Evolutionary conservation across 2,113 vertebrate species (phyloP), one percentile per base, ranked within the genome.

Genomic region (Pollimyrus isidori): DNA sequence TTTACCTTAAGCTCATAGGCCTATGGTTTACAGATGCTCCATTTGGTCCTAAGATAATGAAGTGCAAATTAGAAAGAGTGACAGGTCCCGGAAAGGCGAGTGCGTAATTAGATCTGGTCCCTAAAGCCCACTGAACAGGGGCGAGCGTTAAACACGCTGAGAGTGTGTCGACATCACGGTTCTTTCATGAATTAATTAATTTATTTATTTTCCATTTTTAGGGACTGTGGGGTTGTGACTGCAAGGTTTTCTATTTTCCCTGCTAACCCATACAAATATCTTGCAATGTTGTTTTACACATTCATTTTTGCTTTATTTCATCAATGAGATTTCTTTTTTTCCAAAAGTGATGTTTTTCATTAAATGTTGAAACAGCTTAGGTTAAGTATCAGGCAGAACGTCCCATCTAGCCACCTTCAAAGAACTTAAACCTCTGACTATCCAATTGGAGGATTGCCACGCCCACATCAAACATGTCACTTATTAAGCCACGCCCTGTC

Each of bases 11-110:
- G 90, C 58, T 88, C 30, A 88, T 62, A 62, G 76, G 80, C 50
- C 53, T 42, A 39, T 45, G 39, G 82, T 76, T 53, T 86, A 88
- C 76, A 90, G 88, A 90, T 87, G 50, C 90, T 86, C 89, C 62
- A 89, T 91, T 90, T 89, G 80, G 89, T 26, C 89, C 45, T 86
- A 88, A 45, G 88, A 89, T 89, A 91, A 89, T 90, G 87, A 91
- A 88, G 86, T 91, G 86, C 69, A 88, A 88, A 88, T 69, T 82
- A 83, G 82, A 82, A 49, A 53, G 90, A 88, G 3, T 88, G 90
- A 88, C 90, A 85, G 87, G 80, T 88, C 90, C 82, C 42, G 90
- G 90, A 88, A 88, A 86, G 35, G 87, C 58, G 19, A 73, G 76
- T 52, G 62, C 26, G 76, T 90, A 88, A 90, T 90, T 88, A 87